These are phyloP conservation scores for Henricia sp. DNA, from an alignment of 53 echinoderm and acorn worm species.

Conservation along the genomic window DNA sequence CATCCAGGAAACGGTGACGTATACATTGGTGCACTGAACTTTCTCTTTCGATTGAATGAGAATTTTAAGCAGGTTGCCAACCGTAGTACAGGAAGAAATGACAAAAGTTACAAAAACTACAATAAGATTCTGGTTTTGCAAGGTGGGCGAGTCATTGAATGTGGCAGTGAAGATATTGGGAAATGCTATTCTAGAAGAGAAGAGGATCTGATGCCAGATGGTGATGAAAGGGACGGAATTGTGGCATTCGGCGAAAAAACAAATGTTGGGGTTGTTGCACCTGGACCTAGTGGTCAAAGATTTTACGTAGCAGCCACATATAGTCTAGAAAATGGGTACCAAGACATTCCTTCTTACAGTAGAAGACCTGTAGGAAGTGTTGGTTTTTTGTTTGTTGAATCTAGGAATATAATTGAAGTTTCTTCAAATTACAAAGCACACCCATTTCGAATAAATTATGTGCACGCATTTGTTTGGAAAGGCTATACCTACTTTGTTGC, in stretches of 20 bases:
- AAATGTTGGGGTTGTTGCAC: not conserved
- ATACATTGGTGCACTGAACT: conserved; percentile 30
- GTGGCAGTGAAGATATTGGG: conserved; percentile 31
- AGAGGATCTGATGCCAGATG: not conserved
- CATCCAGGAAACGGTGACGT: conserved; percentile 34
- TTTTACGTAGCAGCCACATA: too few relatives aligned
- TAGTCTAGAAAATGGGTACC: too few relatives aligned
- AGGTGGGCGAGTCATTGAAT: conserved; percentile 28
- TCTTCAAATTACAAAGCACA: not conserved
- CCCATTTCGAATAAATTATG: conserved; percentile 7
- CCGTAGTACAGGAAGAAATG: not conserved
- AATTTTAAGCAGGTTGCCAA: conserved; percentile 11
- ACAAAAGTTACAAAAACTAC: conserved; percentile 1
- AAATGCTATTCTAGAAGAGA: conserved; percentile 14
- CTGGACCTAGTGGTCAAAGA: too few relatives aligned
- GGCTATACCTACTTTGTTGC: conserved; percentile 44
- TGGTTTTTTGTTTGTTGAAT: too few relatives aligned
- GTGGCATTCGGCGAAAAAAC: not conserved
- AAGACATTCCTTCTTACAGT: too few relatives aligned
- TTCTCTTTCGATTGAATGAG: not conserved
- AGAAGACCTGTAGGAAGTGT: too few relatives aligned
- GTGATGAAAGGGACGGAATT: not conserved
- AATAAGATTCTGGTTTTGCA: conserved; percentile 43
- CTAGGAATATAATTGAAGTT: too few relatives aligned
- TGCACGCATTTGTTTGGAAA: not conserved